Conservation (phyloP, 2,113 vertebrate species). For the Mungos mungo region DNA sequence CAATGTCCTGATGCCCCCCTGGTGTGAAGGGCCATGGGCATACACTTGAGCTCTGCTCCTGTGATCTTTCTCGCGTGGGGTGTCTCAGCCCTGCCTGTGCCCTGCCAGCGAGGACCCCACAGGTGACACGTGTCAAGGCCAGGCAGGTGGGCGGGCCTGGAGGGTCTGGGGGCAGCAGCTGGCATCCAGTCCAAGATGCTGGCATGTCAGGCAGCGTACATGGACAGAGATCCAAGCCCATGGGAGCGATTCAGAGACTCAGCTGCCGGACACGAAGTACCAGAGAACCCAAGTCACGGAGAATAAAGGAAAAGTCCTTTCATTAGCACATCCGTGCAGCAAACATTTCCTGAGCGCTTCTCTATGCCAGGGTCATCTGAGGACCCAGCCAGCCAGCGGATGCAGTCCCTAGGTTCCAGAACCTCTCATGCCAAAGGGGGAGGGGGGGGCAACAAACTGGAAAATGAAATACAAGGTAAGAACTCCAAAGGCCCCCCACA, state of each 20-base stretch:
- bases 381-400: background rate
- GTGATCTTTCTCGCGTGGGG: background rate
- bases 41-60: background rate
- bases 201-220: fast-evolving
- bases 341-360: background rate
- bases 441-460: background rate
- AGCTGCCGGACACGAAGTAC: background rate
- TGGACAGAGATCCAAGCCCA: background rate
- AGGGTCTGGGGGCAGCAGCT: no score
- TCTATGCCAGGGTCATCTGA: background rate
- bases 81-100: background rate
- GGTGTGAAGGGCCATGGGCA: background rate
- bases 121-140: no score
- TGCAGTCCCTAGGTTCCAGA: background rate
- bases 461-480: background rate
- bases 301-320: background rate
- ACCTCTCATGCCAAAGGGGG: background rate
- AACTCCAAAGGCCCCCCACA: background rate
- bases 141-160: fast-evolving
- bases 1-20: background rate
- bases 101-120: background rate
- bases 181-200: background rate
- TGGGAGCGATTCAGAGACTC: background rate
- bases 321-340: background rate
- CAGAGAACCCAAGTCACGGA: background rate